These are phyloP conservation scores for Lycaena phlaeas DNA, from an alignment of 2,888 invertebrate species.

Conservation along the genomic window DNA sequence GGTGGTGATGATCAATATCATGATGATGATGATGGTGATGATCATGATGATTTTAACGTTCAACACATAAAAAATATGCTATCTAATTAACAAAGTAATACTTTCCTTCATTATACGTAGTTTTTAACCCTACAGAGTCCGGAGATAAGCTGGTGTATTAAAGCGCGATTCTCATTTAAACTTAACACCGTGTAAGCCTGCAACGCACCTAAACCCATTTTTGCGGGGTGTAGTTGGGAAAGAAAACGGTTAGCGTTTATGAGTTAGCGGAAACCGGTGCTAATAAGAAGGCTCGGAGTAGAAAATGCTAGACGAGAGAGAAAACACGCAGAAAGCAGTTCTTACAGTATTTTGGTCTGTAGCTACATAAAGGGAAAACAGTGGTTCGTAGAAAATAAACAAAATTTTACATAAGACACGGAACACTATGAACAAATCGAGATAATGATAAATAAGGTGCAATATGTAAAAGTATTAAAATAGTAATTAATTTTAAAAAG, in stretches of 20 bases:
- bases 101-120: background rate
- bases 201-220: conserved; percentile 32
- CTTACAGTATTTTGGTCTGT: too few species aligned
- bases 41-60: too few species aligned
- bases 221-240: conserved; percentile 28
- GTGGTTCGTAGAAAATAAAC: background rate
- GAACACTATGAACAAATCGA: too few species aligned
- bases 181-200: conserved; percentile 31
- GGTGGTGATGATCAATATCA: too few species aligned
- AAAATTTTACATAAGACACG: background rate
- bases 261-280: conserved; percentile 32
- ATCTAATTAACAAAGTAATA: conserved; percentile 6
- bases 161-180: conserved; percentile 29
- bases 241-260: conserved; percentile 41
- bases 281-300: conserved; percentile 37
- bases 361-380: background rate
- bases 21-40: too few species aligned
- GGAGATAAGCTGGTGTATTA: conserved; percentile 24
- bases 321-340: too few species aligned
- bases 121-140: conserved; percentile 7
- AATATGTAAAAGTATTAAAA: too few species aligned
- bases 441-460: too few species aligned
- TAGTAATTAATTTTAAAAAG: too few species aligned
- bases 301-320: conserved; percentile 23
- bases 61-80: background rate